Percentiles rank a stretch among this genome's conserved stretches.
Evolutionary conservation across 2,888 invertebrate species (phyloP).

Genomic region (Aleiodes alternator): DNA sequence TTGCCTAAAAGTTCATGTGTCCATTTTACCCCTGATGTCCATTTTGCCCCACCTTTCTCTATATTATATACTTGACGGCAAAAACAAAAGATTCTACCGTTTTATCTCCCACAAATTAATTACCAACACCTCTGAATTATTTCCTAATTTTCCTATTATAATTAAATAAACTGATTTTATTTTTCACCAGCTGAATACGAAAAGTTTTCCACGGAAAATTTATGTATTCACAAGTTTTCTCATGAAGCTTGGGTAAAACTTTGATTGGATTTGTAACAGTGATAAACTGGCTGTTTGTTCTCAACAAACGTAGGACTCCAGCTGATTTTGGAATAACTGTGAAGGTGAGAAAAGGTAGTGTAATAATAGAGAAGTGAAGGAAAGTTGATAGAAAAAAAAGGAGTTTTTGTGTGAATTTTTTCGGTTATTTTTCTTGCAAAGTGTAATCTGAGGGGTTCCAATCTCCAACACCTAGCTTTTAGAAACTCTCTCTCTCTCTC

Average conservation of each 20-base stretch:
- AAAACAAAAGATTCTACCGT: too few species aligned
- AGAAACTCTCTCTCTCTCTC: constrained; percentile 11
- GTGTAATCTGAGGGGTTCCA: constrained; percentile 45
- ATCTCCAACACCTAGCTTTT: constrained; percentile 37
- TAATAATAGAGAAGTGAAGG: constrained; percentile 5
- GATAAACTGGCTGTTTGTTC: constrained; percentile 14
- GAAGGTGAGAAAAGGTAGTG: constrained; percentile 14
- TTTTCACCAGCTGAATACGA: too few species aligned
- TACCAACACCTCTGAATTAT: too few species aligned
- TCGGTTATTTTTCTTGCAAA: constrained; percentile 35
- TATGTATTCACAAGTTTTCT: not conserved
- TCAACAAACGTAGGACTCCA: not conserved
- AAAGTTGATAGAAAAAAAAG: not conserved
- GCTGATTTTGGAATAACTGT: not conserved
- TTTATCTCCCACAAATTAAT: too few species aligned
- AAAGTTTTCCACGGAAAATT: too few species aligned
- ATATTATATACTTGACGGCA: too few species aligned
- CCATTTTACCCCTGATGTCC: too few species aligned
- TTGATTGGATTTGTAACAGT: constrained; percentile 4
- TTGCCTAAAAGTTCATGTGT: too few species aligned
- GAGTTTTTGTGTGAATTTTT: too few species aligned
- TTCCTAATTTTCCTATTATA: too few species aligned
- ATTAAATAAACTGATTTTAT: too few species aligned
- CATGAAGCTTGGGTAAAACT: not conserved
- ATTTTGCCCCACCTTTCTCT: too few species aligned